Percentiles rank a stretch among this genome's conserved stretches.
Evolutionary conservation across 2,113 vertebrate species (phyloP).

Genomic region (Campylomormyrus numenius): DNA sequence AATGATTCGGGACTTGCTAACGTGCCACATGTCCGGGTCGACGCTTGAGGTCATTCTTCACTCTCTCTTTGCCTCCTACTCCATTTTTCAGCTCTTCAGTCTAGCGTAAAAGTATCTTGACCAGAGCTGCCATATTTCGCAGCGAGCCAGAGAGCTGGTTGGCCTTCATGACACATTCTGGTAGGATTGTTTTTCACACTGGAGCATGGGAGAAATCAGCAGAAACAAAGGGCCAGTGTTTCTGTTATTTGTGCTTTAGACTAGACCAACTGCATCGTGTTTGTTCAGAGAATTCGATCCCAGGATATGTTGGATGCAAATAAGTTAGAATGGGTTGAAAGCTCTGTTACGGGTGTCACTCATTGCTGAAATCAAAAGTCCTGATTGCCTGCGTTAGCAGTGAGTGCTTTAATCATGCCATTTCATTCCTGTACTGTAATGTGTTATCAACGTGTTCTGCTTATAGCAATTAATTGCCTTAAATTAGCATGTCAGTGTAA

Average conservation of each 20-base stretch:
- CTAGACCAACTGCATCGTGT: not conserved
- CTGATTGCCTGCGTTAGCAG: not conserved
- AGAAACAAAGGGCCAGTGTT: not conserved
- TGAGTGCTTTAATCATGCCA: not conserved
- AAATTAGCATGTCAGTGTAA: not conserved
- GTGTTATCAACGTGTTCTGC: not conserved
- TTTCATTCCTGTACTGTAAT: not conserved
- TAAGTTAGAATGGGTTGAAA: not conserved
- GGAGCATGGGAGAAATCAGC: not conserved
- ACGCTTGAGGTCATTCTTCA: not conserved
- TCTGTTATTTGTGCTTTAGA: not conserved
- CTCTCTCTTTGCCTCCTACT: not conserved
- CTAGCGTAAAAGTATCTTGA: not conserved
- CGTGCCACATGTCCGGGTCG: not conserved
- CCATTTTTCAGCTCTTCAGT: not conserved
- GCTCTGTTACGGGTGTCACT: not conserved
- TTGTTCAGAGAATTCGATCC: not conserved
- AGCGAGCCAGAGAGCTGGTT: not conserved
- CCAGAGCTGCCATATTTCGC: not conserved
- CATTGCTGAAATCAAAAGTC: not conserved
- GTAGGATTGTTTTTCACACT: not conserved
- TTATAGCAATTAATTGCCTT: not conserved
- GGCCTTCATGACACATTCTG: not conserved
- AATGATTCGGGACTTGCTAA: not conserved
- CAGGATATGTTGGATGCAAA: not conserved